Evolutionary conservation across 1,140 invertebrate genomes (phyloP).

Genomic region (Trypoxylus dichotomus): DNA sequence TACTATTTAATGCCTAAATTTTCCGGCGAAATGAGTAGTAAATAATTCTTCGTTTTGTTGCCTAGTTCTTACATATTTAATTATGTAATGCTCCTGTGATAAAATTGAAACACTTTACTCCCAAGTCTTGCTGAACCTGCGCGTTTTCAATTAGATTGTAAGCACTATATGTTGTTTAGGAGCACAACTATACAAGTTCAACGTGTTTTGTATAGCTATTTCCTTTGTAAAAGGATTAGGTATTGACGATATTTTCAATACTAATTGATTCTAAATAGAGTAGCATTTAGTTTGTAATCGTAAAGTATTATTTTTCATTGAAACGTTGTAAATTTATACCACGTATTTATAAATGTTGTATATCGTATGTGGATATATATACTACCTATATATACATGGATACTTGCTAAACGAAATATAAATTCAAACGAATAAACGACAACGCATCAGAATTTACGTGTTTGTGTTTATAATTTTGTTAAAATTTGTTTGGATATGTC

Average conservation of each 20-base stretch:
- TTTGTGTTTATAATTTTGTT: conserved; percentile 22
- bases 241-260: background rate
- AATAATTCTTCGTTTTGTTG: too few relatives aligned
- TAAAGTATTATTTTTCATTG: background rate
- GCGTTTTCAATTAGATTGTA: background rate
- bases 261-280: background rate
- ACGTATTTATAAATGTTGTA: background rate
- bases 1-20: too few relatives aligned
- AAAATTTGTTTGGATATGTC: conserved; percentile 16
- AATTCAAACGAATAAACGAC: conserved; percentile 11
- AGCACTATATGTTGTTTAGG: background rate
- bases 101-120: too few relatives aligned
- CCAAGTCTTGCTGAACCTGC: background rate
- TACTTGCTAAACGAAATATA: conserved; percentile 14
- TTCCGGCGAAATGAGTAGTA: too few relatives aligned
- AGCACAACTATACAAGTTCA: background rate
- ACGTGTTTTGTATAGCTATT: background rate
- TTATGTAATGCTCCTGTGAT: too few relatives aligned
- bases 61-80: too few relatives aligned
- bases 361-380: background rate
- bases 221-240: background rate
- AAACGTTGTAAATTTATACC: background rate
- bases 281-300: background rate
- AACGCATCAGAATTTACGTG: conserved; percentile 4
- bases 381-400: too few relatives aligned